A percentile compares a stretch with the other conserved stretches of the same genome.
Conservation (phyloP, 2,113 vertebrate genomes). For the Erinaceus europaeus region DNA sequence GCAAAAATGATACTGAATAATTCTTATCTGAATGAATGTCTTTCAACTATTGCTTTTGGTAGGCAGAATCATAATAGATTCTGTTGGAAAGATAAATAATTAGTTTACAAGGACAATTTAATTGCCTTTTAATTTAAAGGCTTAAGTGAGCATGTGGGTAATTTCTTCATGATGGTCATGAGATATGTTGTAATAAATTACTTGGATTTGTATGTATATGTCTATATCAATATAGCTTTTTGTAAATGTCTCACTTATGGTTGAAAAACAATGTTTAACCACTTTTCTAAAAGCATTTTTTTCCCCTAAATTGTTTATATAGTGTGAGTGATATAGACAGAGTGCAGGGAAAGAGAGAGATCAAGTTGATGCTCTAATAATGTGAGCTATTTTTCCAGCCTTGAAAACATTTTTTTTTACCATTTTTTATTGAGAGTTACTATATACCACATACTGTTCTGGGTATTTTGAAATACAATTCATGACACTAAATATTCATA, state of each 20-base stretch:
- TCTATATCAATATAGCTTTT: background rate
- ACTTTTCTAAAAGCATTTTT: too few relatives aligned
- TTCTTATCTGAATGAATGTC: background rate
- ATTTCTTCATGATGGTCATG: background rate
- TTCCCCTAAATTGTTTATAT: too few relatives aligned
- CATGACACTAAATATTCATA: background rate
- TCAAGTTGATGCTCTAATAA: too few relatives aligned
- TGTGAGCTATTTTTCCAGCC: too few relatives aligned
- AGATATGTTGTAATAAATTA: background rate
- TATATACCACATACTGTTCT: background rate
- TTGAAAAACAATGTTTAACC: background rate
- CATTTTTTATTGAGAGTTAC: background rate
- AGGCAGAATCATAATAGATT: background rate
- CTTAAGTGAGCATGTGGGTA: background rate
- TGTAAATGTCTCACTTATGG: background rate
- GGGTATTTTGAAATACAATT: background rate
- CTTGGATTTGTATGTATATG: background rate
- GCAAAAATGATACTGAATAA: background rate
- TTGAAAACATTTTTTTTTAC: too few relatives aligned
- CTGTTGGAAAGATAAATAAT: background rate
- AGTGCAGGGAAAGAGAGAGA: too few relatives aligned
- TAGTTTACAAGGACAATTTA: background rate
- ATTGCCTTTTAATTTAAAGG: background rate
- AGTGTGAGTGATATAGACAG: too few relatives aligned
- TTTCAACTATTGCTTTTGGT: background rate